Evolutionary conservation across 2,797 vertebrate genomes (phyloP), one percentile per base, ranked within the genome.

Genomic region (Mormyrops attenuatus): DNA sequence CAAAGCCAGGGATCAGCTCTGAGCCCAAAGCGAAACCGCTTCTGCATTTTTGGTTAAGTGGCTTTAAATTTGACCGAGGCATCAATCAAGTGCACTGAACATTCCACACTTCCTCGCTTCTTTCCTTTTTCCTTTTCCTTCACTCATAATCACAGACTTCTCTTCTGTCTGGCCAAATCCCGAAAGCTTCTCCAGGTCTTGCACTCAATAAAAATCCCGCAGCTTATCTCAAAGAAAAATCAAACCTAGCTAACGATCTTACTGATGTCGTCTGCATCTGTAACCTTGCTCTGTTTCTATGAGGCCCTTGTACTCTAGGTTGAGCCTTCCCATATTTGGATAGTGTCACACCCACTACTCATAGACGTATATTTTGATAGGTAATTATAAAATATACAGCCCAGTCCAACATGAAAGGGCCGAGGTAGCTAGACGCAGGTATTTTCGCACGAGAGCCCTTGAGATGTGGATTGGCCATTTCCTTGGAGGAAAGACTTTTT

Each of bases 111-210:
- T 86, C 89, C 91, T 93, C 89, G 89, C 90, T 92, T 89, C 88
- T 92, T 93, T 93, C 91, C 88, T 90, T 88, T 66, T 90, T 90
- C 91, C 91, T 80, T 90, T 90, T 91, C 88, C 89, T 92, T 88
- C 91, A 89, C 93, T 89, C 92, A 90, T 92, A 93, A 92, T 93
- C 92, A 93, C 90, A 91, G 89, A 91, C 91, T 89, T 90, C 91
- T 94, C 92, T 93, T 95, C 94, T 94, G 91, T 94, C 93, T 94
- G 93, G 93, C 92, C 92, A 92, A 92, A 95, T 93, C 92, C 92
- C 63, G 86, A 85, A 91, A 91, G 89, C 91, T 93, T 94, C 91
- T 93, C 91, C 91, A 7, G 90, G 93, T 91, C 92, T 94, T 93
- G 92, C 93, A 91, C 90, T 95, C 93, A 93, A 92, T 95, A 92